Percentiles rank a stretch among this genome's conserved stretches.
Evolutionary conservation across 2,113 vertebrate species (phyloP).

Genomic region (Phyllostomus discolor): DNA sequence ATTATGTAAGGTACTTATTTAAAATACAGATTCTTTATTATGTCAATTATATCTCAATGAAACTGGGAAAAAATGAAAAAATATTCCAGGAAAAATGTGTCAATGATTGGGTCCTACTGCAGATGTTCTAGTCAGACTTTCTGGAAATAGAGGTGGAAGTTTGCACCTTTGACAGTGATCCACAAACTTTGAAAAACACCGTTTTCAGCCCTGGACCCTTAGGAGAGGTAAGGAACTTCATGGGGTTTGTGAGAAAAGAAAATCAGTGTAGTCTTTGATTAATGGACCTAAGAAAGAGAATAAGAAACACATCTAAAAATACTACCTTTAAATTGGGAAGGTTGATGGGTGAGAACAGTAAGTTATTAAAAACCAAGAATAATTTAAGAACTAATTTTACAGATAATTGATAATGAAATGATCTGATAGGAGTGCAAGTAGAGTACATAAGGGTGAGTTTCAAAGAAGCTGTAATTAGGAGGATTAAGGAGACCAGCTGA

Average conservation of each 20-base stretch:
- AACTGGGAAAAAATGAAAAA: neutral
- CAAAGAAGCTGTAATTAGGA: constrained; percentile 68
- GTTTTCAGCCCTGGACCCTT: neutral
- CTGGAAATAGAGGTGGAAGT: neutral
- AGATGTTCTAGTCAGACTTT: neutral
- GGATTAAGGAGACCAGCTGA: constrained; percentile 63
- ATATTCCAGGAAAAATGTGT: neutral
- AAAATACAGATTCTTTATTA: neutral
- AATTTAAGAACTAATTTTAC: constrained; percentile 75
- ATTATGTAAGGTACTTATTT: neutral
- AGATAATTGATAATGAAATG: constrained; percentile 77
- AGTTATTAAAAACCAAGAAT: constrained; percentile 71
- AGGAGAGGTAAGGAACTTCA: neutral
- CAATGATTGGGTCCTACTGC: neutral
- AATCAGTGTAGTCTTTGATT: constrained; percentile 55
- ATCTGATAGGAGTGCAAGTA: constrained; percentile 64
- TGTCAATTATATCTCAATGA: neutral
- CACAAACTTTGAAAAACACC: neutral
- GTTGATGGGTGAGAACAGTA: constrained; percentile 70
- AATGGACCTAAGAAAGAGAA: constrained; percentile 51
- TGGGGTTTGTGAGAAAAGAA: constrained; percentile 29
- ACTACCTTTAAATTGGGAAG: constrained; percentile 68
- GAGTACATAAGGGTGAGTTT: constrained; percentile 55
- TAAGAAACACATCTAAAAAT: constrained; percentile 68
- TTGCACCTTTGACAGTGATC: neutral